Evolutionary conservation across 2,888 invertebrate genomes (phyloP).

Genomic region (Phasia obesa): DNA sequence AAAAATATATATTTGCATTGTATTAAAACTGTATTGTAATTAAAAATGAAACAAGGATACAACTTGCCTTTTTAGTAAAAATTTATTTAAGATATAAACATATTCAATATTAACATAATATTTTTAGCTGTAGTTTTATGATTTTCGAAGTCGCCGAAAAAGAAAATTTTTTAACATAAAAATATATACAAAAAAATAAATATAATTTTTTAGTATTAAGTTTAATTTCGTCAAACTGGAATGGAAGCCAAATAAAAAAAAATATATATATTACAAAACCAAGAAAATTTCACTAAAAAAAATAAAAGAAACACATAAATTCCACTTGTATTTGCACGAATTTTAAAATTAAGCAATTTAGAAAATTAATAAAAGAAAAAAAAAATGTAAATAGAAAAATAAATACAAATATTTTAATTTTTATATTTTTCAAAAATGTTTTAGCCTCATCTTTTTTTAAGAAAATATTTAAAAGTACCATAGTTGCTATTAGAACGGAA

Average conservation of each 20-base stretch:
- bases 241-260: constrained; percentile 47
- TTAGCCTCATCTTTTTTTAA: constrained; percentile 41
- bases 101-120: constrained; percentile 12
- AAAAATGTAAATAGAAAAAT: constrained; percentile 42
- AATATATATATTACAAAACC: constrained; percentile 23
- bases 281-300: constrained; percentile 25
- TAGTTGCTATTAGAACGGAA: constrained; percentile 68
- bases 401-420: constrained; percentile 18
- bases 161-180: neutral
- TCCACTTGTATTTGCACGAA: constrained; percentile 56
- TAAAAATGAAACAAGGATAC: constrained; percentile 44
- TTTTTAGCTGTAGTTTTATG: constrained; percentile 33
- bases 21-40: constrained; percentile 70
- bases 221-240: constrained; percentile 14
- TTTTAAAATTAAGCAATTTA: constrained; percentile 44
- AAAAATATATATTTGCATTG: constrained; percentile 69
- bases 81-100: constrained; percentile 58
- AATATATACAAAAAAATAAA: neutral
- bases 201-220: constrained; percentile 18
- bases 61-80: constrained; percentile 70
- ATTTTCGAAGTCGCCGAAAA: constrained; percentile 8
- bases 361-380: constrained; percentile 48
- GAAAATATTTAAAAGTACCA: constrained; percentile 59
- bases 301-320: constrained; percentile 15
- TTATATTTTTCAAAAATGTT: constrained; percentile 9